These are phyloP conservation scores for Ochropleura plecta DNA, from an alignment of 2,888 invertebrate species.

Conservation along the genomic window DNA sequence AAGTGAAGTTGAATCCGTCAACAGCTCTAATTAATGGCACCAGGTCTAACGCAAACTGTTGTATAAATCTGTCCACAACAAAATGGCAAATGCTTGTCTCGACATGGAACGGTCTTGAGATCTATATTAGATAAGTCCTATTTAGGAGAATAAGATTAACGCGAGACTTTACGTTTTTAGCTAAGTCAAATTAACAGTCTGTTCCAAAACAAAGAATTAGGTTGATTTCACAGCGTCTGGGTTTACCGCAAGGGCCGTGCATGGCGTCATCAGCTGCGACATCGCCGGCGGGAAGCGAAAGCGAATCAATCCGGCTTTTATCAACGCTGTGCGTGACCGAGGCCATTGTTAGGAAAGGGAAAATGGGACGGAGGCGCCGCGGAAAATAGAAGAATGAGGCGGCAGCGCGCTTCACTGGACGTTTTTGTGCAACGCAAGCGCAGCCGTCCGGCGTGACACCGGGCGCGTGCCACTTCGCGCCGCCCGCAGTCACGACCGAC, in stretches of 20 bases:
- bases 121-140: conserved; percentile 60
- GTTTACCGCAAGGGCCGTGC: conserved; percentile 82
- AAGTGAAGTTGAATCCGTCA: conserved; percentile 54
- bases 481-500: conserved; percentile 79
- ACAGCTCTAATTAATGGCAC: conserved; percentile 60
- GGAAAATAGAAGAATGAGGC: conserved; percentile 84
- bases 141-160: conserved; percentile 56
- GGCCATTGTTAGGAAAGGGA: conserved; percentile 88
- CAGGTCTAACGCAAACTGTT: conserved; percentile 36
- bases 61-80: conserved; percentile 62
- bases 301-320: conserved; percentile 88
- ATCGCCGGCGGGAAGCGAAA: conserved; percentile 84
- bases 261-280: conserved; percentile 82
- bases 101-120: conserved; percentile 59
- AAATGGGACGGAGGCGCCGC: conserved; percentile 84
- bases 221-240: conserved; percentile 77
- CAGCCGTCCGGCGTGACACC: conserved; percentile 74
- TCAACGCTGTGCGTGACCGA: conserved; percentile 87
- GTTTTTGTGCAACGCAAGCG: conserved; percentile 71
- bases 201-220: conserved; percentile 74
- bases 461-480: conserved; percentile 81
- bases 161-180: conserved; percentile 39
- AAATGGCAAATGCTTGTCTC: conserved; percentile 57
- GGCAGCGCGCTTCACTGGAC: conserved; percentile 80
- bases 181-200: conserved; percentile 57